phyloP scores from a whole-genome alignment of 64 coral and sea anemone genomes.

The Pachyseris speciosa region DNA sequence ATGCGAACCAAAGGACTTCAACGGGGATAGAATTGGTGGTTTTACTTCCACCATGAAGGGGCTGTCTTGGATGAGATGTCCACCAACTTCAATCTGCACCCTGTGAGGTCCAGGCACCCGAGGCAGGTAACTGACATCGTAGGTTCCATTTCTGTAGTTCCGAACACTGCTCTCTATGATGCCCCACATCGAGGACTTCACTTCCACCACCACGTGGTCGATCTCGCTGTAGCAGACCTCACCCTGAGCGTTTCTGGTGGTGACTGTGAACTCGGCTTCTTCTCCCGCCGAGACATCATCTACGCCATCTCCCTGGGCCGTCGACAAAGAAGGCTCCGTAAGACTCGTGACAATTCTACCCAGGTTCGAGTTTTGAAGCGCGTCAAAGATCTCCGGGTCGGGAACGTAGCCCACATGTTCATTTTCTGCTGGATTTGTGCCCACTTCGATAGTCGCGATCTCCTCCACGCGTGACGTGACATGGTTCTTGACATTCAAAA shows the following conservation, averaged over 20 bases:
- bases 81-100: slow-evolving; percentile 50
- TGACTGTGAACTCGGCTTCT: slow-evolving; percentile 64
- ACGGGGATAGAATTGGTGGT: slow-evolving; percentile 52
- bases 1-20: slow-evolving; percentile 75
- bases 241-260: slow-evolving; percentile 55
- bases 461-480: slow-evolving; percentile 30
- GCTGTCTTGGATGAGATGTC: slow-evolving; percentile 50
- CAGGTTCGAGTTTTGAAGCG: slow-evolving; percentile 37
- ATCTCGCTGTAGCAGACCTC: slow-evolving; percentile 66
- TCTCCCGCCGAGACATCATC: slow-evolving; percentile 58
- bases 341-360: slow-evolving; percentile 60
- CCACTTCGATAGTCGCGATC: slow-evolving; percentile 47
- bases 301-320: slow-evolving; percentile 48
- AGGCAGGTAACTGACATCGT: slow-evolving; percentile 53
- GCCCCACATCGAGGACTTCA: slow-evolving; percentile 42
- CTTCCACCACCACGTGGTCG: slow-evolving; percentile 38
- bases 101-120: slow-evolving; percentile 40
- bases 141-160: slow-evolving; percentile 63
- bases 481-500: slow-evolving; percentile 49
- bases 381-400: slow-evolving; percentile 39
- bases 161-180: slow-evolving; percentile 2
- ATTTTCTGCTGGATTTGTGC: slow-evolving; percentile 57
- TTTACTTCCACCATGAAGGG: slow-evolving; percentile 63
- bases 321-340: slow-evolving; percentile 42
- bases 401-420: slow-evolving; percentile 67